A percentile compares a stretch with the other conserved stretches of the same genome.
phyloP scores from a whole-genome alignment of 2,888 invertebrate genomes.

The Ethmia dodecea region DNA sequence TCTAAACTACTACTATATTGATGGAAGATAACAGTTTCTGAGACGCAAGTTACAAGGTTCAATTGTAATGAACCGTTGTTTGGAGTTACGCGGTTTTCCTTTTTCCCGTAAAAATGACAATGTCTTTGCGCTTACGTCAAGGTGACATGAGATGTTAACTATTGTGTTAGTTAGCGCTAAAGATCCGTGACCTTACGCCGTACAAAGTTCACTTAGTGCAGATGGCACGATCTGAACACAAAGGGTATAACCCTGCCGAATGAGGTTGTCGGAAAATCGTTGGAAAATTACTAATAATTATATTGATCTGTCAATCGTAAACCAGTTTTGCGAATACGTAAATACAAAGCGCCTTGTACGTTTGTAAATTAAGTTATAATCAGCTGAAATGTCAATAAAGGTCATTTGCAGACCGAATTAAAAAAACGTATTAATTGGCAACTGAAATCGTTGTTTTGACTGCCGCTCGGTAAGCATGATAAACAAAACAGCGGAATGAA shows the following conservation, averaged over 20 bases:
- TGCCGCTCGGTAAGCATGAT: slow-evolving; percentile 29
- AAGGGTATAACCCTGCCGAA: slow-evolving; percentile 24
- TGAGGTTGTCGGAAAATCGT: slow-evolving; percentile 32
- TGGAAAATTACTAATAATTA: slow-evolving; percentile 27
- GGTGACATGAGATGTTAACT: slow-evolving; percentile 73
- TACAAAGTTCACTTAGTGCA: slow-evolving; percentile 70
- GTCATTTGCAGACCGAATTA: slow-evolving; percentile 2
- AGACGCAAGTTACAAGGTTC: slow-evolving; percentile 28
- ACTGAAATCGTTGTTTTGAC: slow-evolving; percentile 19
- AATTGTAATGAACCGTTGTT: slow-evolving; percentile 18
- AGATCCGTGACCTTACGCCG: slow-evolving; percentile 69
- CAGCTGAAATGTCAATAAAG: slow-evolving; percentile 6
- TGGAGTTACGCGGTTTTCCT: slow-evolving; percentile 27
- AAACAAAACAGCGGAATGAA: slow-evolving; percentile 39
- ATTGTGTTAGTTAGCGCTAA: slow-evolving; percentile 71
- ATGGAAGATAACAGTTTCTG: slow-evolving; percentile 35
- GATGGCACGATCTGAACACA: slow-evolving; percentile 43
- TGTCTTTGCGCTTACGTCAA: slow-evolving; percentile 62
- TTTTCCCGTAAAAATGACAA: slow-evolving; percentile 30
- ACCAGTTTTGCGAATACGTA: background rate
- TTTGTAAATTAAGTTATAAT: slow-evolving; percentile 3
- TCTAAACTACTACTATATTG: slow-evolving; percentile 22
- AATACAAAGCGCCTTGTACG: no score
- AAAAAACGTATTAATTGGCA: background rate
- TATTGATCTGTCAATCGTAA: background rate